Percentiles rank a stretch among this genome's conserved stretches.
Evolutionary conservation across 2,888 invertebrate species (phyloP).

Genomic region (Drosophila peninsularis): DNA sequence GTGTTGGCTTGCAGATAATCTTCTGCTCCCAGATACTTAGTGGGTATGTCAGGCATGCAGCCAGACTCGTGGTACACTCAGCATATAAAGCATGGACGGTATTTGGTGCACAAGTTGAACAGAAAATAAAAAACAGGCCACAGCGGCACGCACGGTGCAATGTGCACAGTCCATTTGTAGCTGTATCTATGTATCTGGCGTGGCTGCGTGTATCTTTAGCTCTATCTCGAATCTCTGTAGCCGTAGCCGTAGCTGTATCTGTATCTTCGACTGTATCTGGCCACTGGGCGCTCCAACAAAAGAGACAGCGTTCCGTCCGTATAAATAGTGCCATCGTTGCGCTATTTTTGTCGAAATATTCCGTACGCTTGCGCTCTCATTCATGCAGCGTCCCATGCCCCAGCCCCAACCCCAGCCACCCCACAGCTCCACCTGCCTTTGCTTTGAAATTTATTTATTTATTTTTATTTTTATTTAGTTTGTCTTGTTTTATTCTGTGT

Average conservation of each 20-base stretch:
- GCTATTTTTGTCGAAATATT: constrained; percentile 81
- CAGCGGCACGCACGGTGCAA: constrained; percentile 41
- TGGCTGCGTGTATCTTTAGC: constrained; percentile 18
- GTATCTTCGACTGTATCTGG: constrained; percentile 42
- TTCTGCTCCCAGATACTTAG: constrained; percentile 1
- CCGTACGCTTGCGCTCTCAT: constrained; percentile 78
- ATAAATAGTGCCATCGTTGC: constrained; percentile 80
- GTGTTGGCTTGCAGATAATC: background rate
- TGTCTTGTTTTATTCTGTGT: constrained; percentile 29
- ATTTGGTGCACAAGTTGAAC: constrained; percentile 67
- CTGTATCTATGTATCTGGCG: constrained; percentile 19
- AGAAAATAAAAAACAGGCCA: constrained; percentile 28
- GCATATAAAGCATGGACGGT: constrained; percentile 52
- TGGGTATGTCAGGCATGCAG: background rate
- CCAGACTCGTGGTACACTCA: constrained; percentile 11
- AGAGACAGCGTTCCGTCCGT: constrained; percentile 51
- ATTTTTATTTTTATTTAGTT: constrained; percentile 47
- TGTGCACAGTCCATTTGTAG: constrained; percentile 43
- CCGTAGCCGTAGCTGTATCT: constrained; percentile 18
- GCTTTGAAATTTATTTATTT: constrained; percentile 51
- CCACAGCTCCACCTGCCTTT: constrained; percentile 43
- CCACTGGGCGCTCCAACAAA: constrained; percentile 59
- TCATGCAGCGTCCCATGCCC: constrained; percentile 52
- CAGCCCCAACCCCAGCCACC: background rate
- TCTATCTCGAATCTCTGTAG: constrained; percentile 16